These are phyloP conservation scores for Polylopha cassiicola DNA, from an alignment of 2,888 invertebrate species.

Conservation along the genomic window DNA sequence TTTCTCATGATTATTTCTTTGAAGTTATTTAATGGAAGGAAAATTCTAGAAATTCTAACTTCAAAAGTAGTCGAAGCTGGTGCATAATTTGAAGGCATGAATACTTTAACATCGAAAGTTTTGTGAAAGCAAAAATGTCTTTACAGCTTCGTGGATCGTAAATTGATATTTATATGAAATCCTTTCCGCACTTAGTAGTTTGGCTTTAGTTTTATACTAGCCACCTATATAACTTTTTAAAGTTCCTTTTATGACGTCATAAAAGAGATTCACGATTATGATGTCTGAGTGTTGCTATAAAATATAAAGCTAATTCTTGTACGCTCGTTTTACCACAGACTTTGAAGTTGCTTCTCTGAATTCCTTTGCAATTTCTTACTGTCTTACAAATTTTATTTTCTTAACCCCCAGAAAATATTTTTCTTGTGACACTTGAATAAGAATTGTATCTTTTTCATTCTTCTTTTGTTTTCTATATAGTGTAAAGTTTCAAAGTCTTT, in stretches of 20 bases:
- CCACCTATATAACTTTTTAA: slow-evolving; percentile 1
- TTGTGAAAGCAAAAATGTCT: slow-evolving; percentile 46
- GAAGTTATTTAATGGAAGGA: no score
- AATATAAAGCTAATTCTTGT: background rate
- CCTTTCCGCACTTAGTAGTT: slow-evolving; percentile 17
- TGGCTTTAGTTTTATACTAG: slow-evolving; percentile 7
- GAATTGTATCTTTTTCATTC: no score
- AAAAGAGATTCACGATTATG: slow-evolving; percentile 4
- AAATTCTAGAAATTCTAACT: slow-evolving; percentile 26
- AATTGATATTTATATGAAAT: slow-evolving; percentile 57
- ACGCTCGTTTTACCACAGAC: no score
- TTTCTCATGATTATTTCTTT: no score
- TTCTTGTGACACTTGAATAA: no score
- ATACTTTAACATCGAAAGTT: slow-evolving; percentile 37
- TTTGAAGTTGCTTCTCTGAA: no score
- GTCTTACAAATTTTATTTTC: no score
- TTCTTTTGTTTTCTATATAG: no score
- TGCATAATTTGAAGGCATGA: slow-evolving; percentile 10
- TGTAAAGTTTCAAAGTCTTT: no score
- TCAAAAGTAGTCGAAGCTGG: slow-evolving; percentile 23
- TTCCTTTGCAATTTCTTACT: no score
- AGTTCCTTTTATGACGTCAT: slow-evolving; percentile 12
- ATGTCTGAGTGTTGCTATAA: slow-evolving; percentile 3
- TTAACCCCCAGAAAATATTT: no score
- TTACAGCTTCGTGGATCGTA: slow-evolving; percentile 50